Percentiles rank a stretch among this genome's conserved stretches.
These are phyloP conservation scores for Prostheceraeus crozeri DNA, from an alignment of 2,888 invertebrate species.

Conservation along the genomic window DNA sequence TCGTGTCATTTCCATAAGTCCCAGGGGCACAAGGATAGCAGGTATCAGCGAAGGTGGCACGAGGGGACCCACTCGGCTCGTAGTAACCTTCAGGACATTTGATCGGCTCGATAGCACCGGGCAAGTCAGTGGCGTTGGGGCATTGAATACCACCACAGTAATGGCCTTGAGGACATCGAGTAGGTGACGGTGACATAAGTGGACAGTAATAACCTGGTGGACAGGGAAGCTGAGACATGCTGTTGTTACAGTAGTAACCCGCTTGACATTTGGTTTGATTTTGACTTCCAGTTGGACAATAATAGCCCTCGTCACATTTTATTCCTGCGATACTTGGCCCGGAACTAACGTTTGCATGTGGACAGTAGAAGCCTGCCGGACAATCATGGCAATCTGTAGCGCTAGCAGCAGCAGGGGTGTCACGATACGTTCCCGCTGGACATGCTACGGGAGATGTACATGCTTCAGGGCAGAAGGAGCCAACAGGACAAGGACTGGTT, in stretches of 20 bases:
- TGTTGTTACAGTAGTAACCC: conserved; percentile 52
- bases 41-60: conserved; percentile 48
- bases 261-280: conserved; percentile 49
- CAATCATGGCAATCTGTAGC: conserved; percentile 48
- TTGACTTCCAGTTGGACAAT: conserved; percentile 48
- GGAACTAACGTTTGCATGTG: no score
- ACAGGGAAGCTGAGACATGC: conserved; percentile 48
- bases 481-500: conserved; percentile 48
- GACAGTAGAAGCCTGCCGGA: conserved; percentile 51
- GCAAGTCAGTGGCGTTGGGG: conserved; percentile 50
- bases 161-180: conserved; percentile 46
- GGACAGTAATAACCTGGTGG: conserved; percentile 53
- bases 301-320: no score
- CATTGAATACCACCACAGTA: conserved; percentile 47
- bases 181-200: conserved; percentile 47
- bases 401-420: conserved; percentile 44
- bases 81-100: conserved; percentile 52
- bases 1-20: conserved; percentile 47
- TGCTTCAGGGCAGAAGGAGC: conserved; percentile 50
- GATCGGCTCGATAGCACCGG: no score
- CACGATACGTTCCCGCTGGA: conserved; percentile 50
- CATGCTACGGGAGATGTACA: conserved; percentile 46
- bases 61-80: conserved; percentile 47
- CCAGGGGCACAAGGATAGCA: conserved; percentile 52
- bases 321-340: no score